These are phyloP conservation scores for Acanthosepion pharaonis DNA, from an alignment of 2,888 invertebrate species.

Conservation along the genomic window DNA sequence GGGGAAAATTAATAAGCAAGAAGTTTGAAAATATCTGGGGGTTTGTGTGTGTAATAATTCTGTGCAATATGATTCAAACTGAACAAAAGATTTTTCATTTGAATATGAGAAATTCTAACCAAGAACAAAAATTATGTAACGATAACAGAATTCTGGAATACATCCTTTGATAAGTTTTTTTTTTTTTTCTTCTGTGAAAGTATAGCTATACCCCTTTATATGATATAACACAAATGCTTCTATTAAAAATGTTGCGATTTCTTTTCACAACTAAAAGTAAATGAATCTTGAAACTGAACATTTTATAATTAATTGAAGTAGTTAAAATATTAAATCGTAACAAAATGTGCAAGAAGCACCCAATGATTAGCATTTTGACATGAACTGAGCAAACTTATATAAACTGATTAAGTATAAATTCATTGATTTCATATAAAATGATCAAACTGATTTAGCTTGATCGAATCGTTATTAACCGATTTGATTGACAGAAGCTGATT, in stretches of 20 bases:
- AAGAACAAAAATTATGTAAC: background rate
- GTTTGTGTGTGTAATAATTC: background rate
- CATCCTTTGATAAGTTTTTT: background rate
- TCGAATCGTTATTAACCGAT: background rate
- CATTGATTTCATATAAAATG: constrained; percentile 20
- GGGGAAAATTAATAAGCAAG: background rate
- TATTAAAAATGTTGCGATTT: background rate
- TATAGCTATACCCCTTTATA: background rate
- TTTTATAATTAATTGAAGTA: background rate
- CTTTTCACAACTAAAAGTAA: background rate
- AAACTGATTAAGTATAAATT: background rate
- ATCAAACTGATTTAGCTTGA: background rate
- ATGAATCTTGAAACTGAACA: background rate
- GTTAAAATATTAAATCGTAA: background rate
- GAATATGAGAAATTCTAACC: background rate
- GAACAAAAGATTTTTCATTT: background rate
- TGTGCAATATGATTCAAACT: background rate
- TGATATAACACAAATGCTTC: background rate
- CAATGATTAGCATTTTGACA: background rate
- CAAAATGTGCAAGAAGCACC: background rate
- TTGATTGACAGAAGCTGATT: background rate
- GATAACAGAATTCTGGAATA: background rate
- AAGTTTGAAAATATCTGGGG: background rate
- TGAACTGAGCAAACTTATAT: background rate
- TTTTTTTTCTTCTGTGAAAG: background rate